Evolutionary conservation across 2,113 vertebrate species (phyloP).

Genomic region (Sakesphorus luctuosus): DNA sequence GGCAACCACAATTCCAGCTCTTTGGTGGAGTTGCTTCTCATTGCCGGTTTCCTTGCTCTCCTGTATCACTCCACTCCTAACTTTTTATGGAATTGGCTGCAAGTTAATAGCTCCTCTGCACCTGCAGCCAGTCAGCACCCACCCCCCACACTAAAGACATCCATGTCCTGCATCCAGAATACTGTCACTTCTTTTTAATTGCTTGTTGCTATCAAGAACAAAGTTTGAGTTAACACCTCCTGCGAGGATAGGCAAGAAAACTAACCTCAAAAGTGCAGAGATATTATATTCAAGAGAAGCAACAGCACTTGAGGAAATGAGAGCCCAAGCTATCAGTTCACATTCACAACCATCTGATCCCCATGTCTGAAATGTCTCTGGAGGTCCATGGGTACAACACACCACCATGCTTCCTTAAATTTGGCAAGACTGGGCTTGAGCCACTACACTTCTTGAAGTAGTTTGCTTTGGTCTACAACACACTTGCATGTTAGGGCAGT

Average conservation of each 20-base stretch:
- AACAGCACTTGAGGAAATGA: not conserved
- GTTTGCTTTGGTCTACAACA: not conserved
- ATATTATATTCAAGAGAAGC: not conserved
- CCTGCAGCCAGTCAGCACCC: not conserved
- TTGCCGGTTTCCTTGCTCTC: not conserved
- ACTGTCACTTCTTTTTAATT: not conserved
- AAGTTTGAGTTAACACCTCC: not conserved
- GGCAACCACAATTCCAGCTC: not conserved
- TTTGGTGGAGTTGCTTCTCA: not conserved
- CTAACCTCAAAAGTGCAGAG: not conserved
- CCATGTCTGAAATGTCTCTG: not conserved
- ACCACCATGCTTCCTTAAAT: not conserved
- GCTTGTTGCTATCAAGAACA: not conserved
- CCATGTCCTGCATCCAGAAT: not conserved
- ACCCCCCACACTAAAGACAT: not conserved
- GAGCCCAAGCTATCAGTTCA: not conserved
- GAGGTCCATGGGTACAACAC: not conserved
- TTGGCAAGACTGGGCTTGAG: not conserved
- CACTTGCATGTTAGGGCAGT: not conserved
- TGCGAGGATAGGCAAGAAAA: fast-evolving
- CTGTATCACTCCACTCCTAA: not conserved
- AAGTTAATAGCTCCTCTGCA: not conserved
- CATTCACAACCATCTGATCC: not conserved
- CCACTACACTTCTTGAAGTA: not conserved
- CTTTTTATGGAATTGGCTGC: not conserved